These are phyloP conservation scores for Ctenoplectra terminalis DNA, from an alignment of 1,140 invertebrate species.

Conservation along the genomic window DNA sequence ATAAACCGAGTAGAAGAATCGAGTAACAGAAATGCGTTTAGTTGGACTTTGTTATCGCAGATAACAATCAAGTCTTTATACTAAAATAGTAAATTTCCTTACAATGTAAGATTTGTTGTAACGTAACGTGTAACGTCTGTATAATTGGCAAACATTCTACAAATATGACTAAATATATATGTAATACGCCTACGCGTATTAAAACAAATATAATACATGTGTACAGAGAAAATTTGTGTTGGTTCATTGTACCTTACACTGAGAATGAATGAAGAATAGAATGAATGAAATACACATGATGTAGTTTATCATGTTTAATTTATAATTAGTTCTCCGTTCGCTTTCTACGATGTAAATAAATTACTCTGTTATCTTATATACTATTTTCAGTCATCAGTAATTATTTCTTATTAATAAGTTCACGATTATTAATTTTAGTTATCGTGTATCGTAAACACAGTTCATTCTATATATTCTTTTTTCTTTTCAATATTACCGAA, in stretches of 20 bases:
- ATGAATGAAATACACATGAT: neutral
- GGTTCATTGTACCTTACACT: neutral
- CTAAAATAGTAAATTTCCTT: neutral
- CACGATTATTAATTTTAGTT: too few species aligned
- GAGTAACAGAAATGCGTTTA: too few species aligned
- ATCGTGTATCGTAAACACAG: too few species aligned
- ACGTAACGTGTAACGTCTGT: neutral
- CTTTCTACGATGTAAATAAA: neutral
- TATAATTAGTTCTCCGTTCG: neutral
- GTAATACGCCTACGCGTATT: neutral
- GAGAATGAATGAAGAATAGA: neutral
- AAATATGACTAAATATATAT: neutral
- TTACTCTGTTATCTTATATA: neutral
- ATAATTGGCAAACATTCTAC: neutral
- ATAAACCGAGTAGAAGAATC: too few species aligned
- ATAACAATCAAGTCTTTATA: neutral
- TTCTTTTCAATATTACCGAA: too few species aligned
- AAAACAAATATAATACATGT: neutral
- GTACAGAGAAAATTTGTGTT: neutral
- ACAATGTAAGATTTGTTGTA: neutral
- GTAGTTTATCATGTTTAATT: neutral
- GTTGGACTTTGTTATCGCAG: too few species aligned
- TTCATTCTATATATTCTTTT: too few species aligned
- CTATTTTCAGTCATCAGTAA: too few species aligned
- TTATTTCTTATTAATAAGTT: too few species aligned